Base-by-base conservation (phyloP, 2,888 invertebrate genomes). In the Erynnis tages region DNA sequence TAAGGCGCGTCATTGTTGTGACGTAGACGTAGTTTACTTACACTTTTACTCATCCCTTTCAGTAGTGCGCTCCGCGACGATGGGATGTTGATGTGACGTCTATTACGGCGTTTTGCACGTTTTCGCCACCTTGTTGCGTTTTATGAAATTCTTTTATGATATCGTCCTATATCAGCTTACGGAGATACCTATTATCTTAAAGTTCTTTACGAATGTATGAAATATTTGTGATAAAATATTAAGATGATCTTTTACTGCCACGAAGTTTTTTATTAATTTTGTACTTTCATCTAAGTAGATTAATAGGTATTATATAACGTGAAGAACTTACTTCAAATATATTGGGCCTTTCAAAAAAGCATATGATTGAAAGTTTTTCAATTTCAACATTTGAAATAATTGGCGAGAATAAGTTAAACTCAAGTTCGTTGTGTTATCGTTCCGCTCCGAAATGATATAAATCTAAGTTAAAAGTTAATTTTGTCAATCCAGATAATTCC, bases 381-480 rank as follows among this genome's bases (percentile, higher is more conserved):
- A n/a, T n/a, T n/a, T n/a, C n/a, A n/a, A n/a, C n/a, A n/a, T n/a
- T n/a, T n/a, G n/a, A n/a, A n/a, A n/a, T 17, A 35, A 17, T 19
- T 19, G 10, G 6, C n/a, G 16, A 1, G 4, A 19, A 16, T 21
- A 37, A 38, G 23, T 38, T 38, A 37, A 37, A 37, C 21, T 19
- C 11, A 8, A 10, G 8, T 2, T 27, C 27, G 11, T 30, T 40
- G 14, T 11, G 1, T 38, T 19, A 11, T 43, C 14, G 14, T 37
- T 16, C 8, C n/a, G 2, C 34, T 8, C 16, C n/a, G 65, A 66
- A 71, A 72, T 70, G 67, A 76, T 79, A 85, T 87, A 86, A 88
- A 86, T 88, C 80, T 82, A 75, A 85, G 85, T 87, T 87, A 86
- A 88, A 88, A 88, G 88, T 88, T 88, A 89, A 87, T 89, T 89